Base-by-base conservation (phyloP, 2,113 vertebrate genomes). In the Dasyprocta punctata region DNA sequence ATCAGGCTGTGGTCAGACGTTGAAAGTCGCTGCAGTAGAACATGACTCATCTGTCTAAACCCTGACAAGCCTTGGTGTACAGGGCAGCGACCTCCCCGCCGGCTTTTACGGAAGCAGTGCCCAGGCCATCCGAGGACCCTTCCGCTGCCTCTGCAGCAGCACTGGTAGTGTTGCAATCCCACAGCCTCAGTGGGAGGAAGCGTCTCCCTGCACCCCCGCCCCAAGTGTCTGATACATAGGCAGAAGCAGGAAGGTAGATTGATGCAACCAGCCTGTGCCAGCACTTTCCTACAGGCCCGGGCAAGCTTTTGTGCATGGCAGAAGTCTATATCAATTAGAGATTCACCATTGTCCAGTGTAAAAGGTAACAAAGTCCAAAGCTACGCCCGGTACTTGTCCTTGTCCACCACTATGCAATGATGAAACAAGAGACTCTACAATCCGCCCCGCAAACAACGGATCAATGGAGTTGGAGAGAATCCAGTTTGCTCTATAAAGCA, bases 331-430 rank as follows among this genome's bases (percentile, higher is more conserved):
- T 63, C 56, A 92, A 60, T 65, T 36, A 86, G 44, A 92, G 71
- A 49, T 30, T 24, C 1, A 7, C 58, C 67, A 83, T 92, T 63
- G 52, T 82, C 65, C 52, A 26, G 5, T 28, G 22, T 88, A 52
- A 82, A 94, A 93, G 78, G 63, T 90, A 61, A 91, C 82, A 14
- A 75, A 78, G 16, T 94, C 61, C 44, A 61, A 41, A 81, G 17
- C 38, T 92, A 54, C 9, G 75, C 86, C 93, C 14, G 67, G n/a
- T 81, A 26, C n/a, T 87, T 73, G 30, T 75, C 16, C n/a, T 84
- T 93, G 81, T 82, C 54, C 26, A 60, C 49, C 52, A 63, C 47
- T 81, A 44, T 13, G 65, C 54, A 86, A 58, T 63, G 41, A 61
- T 47, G 87, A 96, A 94, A 93, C 73, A 91, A 83, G 44, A 92